Base-by-base conservation (phyloP, 2,113 vertebrate species). In the Arvicanthis niloticus region DNA sequence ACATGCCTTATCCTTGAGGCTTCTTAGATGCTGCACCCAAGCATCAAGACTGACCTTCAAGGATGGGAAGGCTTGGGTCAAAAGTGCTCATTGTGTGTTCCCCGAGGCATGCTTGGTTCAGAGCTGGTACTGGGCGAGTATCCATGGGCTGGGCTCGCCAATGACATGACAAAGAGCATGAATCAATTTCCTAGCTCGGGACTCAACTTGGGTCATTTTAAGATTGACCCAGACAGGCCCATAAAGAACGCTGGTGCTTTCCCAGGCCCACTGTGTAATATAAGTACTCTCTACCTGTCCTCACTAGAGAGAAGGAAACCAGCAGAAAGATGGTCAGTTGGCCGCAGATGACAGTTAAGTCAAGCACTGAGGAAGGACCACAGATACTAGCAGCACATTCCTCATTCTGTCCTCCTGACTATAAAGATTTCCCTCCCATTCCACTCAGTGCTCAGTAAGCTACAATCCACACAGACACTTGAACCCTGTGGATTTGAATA, bases 221-320 rank as follows among this genome's bases (percentile, higher is more conserved):
- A 29, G 29, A n/a, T 3, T 4, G 67, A 67, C 58, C 45, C 11
- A 26, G 53, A 24, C 5, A 0, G 34, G 19, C 1, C 11, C 62
- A 16, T 1, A 0, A 10, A 72, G 56, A 85, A 6, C 2, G 2
- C 16, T 51, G 13, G 76, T n/a, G n/a, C 34, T 7, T 0, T 51
- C 73, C 21, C 12, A 4, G 60, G 58, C 11, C 0, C 13, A 34
- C 1, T 1, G 3, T 2, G 5, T 6, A 40, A 12, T 26, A 10
- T 10, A 31, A 37, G 51, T 10, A 0, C 12, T 40, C 12, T 40
- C 37, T 42, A 34, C 26, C 31, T n/a, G 13, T 7, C 48, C 12
- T 75, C 70, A 12, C 22, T 56, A n/a, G 8, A 76, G 56, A 89
- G 31, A 78, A 17, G 58, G 51, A 70, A 80, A 31, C 75, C 24